Conservation (phyloP, 2,113 vertebrate species). For the Grallaria varia region DNA sequence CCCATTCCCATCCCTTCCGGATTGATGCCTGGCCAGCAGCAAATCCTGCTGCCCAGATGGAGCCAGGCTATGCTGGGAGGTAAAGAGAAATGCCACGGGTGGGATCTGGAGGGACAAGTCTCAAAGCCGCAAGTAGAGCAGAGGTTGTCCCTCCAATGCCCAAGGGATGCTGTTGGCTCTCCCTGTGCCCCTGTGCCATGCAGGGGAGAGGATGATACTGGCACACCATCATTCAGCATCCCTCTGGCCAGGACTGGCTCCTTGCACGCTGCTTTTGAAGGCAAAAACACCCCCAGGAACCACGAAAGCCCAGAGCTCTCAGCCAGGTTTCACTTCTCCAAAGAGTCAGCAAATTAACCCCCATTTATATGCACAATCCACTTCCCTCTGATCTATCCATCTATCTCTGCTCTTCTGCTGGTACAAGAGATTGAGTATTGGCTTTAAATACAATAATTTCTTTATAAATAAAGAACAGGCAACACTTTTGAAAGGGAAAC, state of each 20-base stretch:
- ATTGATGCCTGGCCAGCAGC: background rate
- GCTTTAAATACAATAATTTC: slow-evolving; percentile 63
- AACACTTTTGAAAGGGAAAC: slow-evolving; percentile 58
- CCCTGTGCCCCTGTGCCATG: background rate
- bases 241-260: background rate
- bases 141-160: accelerated
- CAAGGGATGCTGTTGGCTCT: accelerated
- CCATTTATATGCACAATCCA: slow-evolving; percentile 58
- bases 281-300: background rate
- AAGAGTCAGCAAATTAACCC: slow-evolving; percentile 58
- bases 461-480: slow-evolving; percentile 68
- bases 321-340: background rate
- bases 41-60: background rate
- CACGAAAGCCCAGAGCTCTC: background rate
- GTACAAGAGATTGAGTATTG: slow-evolving; percentile 45
- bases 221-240: accelerated
- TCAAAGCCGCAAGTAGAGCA: background rate
- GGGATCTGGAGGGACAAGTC: background rate
- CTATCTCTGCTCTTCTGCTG: slow-evolving; percentile 40
- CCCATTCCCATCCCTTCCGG: background rate
- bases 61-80: too few relatives aligned
- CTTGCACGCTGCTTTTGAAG: background rate
- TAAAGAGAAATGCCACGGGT: background rate
- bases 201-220: background rate
- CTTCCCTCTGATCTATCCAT: slow-evolving; percentile 50